Base-by-base conservation (phyloP, 2,888 invertebrate genomes). In the Onchidella celtica region DNA sequence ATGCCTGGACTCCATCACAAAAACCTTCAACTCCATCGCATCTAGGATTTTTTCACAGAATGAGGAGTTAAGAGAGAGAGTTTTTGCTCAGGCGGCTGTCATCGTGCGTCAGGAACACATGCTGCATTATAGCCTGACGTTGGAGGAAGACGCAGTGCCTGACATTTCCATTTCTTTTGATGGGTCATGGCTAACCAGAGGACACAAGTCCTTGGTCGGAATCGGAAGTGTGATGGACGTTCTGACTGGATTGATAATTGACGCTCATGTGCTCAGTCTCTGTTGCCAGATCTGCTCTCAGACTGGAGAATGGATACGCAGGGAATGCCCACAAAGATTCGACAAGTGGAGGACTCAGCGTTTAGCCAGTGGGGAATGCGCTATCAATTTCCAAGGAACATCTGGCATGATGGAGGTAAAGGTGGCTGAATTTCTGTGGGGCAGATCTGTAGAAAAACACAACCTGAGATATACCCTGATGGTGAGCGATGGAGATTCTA, bases 401-500 rank as follows among this genome's bases (percentile, higher is more conserved):
- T 36, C 78, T 14, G 69, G 70, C 6, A 77, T 77, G 77, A 68
- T 77, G 69, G 69, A 77, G 57, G 77, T 77, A 14, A 38, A 32
- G 27, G 77, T 36, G 32, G 77, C 77, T 2, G 24, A 4, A n/a
- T 36, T 66, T 34, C 27, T 55, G 9, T 77, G 77, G 77, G 27
- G 34, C 11, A 17, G 77, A n/a, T 68, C 68, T 6, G 68, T 77
- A 24, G 47, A 55, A n/a, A 29, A n/a, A 4, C 32, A 34, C 55
- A 57, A 57, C 27, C 57, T 73, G 73, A 9, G 57, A 55, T 77
- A 77, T 36, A 57, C 57, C 34, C 47, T 57, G n/a, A 76, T 76
- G 68, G 57, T 79, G 14, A 27, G 55, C 21, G 66, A 81, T 57
- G 81, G 81, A 4, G 81, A 75, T 47, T 55, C 72, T 32, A 79